These are phyloP conservation scores for Spinus pinus DNA, from an alignment of 2,797 vertebrate species.

Conservation along the genomic window DNA sequence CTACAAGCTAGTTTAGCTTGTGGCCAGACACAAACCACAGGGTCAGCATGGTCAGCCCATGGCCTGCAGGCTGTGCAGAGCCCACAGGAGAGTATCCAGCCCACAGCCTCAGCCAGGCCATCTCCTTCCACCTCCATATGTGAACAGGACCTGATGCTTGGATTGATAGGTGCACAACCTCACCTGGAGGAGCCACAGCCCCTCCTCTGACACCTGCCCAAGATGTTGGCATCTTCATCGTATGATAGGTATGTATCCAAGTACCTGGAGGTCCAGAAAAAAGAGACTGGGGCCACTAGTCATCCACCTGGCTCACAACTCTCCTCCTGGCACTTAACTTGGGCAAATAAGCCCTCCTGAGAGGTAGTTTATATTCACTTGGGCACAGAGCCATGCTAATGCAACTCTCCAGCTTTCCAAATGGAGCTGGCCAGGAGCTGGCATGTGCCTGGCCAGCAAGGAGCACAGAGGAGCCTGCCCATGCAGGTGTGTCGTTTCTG, in stretches of 20 bases:
- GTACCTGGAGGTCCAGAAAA: not conserved
- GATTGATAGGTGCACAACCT: not conserved
- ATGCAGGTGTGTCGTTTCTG: not conserved
- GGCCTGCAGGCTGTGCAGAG: not conserved
- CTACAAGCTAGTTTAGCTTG: not conserved
- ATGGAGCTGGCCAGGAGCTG: constrained; percentile 6
- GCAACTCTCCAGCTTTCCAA: constrained; percentile 32
- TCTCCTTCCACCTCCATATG: not conserved
- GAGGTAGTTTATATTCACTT: not conserved
- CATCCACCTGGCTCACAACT: not conserved
- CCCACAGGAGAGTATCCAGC: not conserved
- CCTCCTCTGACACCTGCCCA: not conserved
- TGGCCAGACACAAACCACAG: fast-evolving
- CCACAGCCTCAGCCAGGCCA: not conserved
- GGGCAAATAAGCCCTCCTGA: not conserved
- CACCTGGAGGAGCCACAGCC: not conserved
- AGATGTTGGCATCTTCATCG: fast-evolving
- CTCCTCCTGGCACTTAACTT: not conserved
- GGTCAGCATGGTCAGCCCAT: not conserved
- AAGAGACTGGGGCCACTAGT: not conserved
- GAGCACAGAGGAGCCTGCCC: not conserved
- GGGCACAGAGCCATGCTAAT: constrained; percentile 17
- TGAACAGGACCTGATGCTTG: not conserved
- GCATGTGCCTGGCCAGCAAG: not conserved
- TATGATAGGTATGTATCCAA: not conserved